Evolutionary conservation across 1,140 invertebrate genomes (phyloP), one percentile per base, ranked within the genome.

Genomic region (Orchesella cincta): DNA sequence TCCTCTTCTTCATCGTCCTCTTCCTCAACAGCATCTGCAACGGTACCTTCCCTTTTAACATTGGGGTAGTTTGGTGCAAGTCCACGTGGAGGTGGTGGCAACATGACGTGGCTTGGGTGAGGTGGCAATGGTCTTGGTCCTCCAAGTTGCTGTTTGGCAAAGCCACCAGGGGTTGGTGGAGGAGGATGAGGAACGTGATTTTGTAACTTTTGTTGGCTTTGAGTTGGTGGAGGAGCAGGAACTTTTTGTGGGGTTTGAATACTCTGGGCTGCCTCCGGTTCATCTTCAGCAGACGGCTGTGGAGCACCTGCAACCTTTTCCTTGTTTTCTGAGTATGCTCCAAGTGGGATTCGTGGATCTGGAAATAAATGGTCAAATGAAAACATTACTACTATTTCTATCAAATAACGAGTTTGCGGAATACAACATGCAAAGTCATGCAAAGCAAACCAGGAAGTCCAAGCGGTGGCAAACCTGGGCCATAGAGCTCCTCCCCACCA

Each of bases 281-380:
- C 73, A 33, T 62, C 36, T 80, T 77, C 75, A 34, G 64, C 46
- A 1, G 71, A 64, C 85, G 5, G 26, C 31, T 67, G 34, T 0
- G 93, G 93, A 0, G 93, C 90, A 39, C 92, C 91, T 35, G 94
- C 91, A 18, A 93, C 87, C 79, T 93, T 92, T 51, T 92, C 89
- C 78, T 92, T 92, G 81, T 91, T 92, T 84, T 94, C 93, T 78
- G 90, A 91, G 85, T 93, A 94, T 1, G 93, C 91, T 70, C 93
- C 92, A 29, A 79, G 81, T 0, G 93, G 93, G 86, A 94, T 92
- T 82, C 93, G 86, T 12, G 93, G 93, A 86, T 95, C 93, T 34
- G 92, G 91, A 86, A 79, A 26, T 31, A 31, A 54, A 78, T 36
- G 18, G 39, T 12, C 39, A 46, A 46, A 12, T 46, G 20, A 46